phyloP scores from a whole-genome alignment of 2,113 vertebrate species.

The Montifringilla adamsi region DNA sequence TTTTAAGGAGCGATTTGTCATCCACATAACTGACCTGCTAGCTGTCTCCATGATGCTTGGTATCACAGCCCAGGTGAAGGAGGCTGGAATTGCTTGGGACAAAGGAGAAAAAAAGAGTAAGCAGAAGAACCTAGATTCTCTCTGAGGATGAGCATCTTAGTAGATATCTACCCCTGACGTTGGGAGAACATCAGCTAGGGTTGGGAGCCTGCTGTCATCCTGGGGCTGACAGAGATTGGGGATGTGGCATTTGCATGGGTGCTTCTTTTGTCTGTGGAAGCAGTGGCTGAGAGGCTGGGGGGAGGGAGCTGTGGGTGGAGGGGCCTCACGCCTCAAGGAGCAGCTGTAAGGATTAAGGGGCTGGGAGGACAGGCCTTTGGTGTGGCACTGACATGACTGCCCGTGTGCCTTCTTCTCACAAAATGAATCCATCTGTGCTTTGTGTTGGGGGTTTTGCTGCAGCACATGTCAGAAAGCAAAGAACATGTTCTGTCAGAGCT shows the following conservation, averaged over 20 bases:
- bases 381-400: neutral
- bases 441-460: neutral
- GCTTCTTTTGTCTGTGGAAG: neutral
- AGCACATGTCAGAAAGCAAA: accelerated
- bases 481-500: neutral
- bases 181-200: neutral
- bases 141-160: neutral
- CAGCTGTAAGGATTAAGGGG: neutral
- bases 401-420: neutral
- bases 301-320: neutral
- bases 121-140: neutral
- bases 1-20: conserved; percentile 92
- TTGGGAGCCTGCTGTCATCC: neutral
- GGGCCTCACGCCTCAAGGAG: neutral
- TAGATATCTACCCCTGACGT: neutral
- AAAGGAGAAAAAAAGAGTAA: conserved; percentile 98
- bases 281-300: neutral
- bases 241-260: neutral
- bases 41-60: conserved; percentile 99
- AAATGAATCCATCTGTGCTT: accelerated
- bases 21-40: conserved; percentile 93
- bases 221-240: neutral
- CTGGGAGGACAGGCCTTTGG: neutral
- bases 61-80: conserved; percentile 97
- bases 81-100: conserved; percentile 96